Evolutionary conservation across 2,888 invertebrate genomes (phyloP), one percentile per base, ranked within the genome.

Genomic region (Dasysyrphus tricinctus): DNA sequence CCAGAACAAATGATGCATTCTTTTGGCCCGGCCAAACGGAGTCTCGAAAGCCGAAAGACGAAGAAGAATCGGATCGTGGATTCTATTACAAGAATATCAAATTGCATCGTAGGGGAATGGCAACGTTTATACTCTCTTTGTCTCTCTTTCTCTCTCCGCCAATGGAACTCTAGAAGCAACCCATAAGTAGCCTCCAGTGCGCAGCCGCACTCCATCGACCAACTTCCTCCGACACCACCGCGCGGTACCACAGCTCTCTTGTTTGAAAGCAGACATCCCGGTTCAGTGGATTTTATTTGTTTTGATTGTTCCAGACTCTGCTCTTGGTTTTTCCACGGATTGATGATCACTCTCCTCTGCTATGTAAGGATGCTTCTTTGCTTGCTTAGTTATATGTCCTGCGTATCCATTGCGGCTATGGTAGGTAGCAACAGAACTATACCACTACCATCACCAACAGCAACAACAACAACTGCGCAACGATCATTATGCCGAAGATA

Each of bases 1-100:
- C 24, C 42, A 82, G 47, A 82, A 78, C 73, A 82, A 82, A 78
- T 70, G 42, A 70, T 80, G 80, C 80, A 84, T 84, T 84, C 84
- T 57, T 84, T 67, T 56, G 29, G 42, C 67, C 69, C 47, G 19
- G 19, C 67, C 24, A 69, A 63, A 77, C 57, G 61, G 61, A 42
- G 67, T 34, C 47, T 70, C 59, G 44, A 63, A 61, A 57, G 51
- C 61, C 59, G 69, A 74, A 80, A 73, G 70, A 67, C 49, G 49
- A 80, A 76, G 49, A 86, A 82, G 79, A 86, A 88, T 88, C 88
- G 88, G 88, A 81, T 80, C 80, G 67, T 80, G 88, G 88, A 88
- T 88, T 88, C 88, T 88, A 88, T 88, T 88, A 88, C 88, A 88
- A 88, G 88, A 85, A 88, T 88, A 88, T 88, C 88, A 88, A 88